Conservation (phyloP, 2,113 vertebrate species). For the Dasypus novemcinctus region DNA sequence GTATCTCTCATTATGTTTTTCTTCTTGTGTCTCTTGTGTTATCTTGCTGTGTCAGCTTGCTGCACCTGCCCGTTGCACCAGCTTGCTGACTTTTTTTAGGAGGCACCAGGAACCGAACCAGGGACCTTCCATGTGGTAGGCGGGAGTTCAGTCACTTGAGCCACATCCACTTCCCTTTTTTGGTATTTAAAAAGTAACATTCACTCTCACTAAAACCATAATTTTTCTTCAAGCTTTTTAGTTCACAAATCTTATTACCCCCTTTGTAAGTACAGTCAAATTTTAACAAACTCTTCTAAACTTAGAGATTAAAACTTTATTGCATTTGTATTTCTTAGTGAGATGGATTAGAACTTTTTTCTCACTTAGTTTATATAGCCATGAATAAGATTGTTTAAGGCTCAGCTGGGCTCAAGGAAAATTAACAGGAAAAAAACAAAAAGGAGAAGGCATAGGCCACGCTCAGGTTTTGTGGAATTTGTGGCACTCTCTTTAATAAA, state of each 20-base stretch:
- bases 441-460: not conserved
- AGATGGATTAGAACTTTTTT: not conserved
- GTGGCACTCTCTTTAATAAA: not conserved
- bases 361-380: not conserved
- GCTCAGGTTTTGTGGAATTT: not conserved
- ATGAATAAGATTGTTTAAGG: not conserved
- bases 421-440: not conserved
- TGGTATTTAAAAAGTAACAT: not conserved
- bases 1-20: no score
- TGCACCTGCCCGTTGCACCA: no score
- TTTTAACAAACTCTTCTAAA: not conserved
- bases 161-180: no score
- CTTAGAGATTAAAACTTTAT: not conserved
- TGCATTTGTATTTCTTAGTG: not conserved
- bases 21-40: no score
- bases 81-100: no score
- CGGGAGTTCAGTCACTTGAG: no score
- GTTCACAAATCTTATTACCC: not conserved
- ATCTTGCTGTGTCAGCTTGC: no score
- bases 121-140: no score
- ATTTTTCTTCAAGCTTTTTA: conserved; percentile 11
- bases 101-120: no score
- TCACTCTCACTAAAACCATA: not conserved
- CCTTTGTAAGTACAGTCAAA: not conserved
- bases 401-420: not conserved